A percentile compares a stretch with the other conserved stretches of the same genome.
Evolutionary conservation across 2,113 vertebrate species (phyloP).

Genomic region (Seriola dumerili): DNA sequence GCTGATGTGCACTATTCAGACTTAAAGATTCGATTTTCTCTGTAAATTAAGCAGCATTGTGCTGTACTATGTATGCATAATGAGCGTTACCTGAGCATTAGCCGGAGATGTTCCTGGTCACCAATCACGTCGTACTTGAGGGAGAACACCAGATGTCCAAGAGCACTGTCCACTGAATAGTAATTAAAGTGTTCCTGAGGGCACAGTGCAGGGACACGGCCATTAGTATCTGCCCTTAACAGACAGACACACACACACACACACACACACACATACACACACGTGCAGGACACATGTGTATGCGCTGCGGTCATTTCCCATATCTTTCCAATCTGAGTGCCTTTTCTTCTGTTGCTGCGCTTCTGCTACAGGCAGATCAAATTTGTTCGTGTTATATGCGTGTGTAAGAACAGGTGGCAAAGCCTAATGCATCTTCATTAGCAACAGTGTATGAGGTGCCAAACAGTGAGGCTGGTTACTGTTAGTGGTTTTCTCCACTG

Average conservation of each 20-base stretch:
- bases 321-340: neutral
- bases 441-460: conserved; percentile 29
- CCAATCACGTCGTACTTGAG: conserved; percentile 95
- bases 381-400: conserved; percentile 46
- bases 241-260: neutral
- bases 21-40: neutral
- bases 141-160: conserved; percentile 97
- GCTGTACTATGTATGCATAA: neutral
- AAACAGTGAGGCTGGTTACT: conserved; percentile 36
- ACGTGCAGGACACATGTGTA: neutral
- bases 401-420: conserved; percentile 55
- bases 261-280: conserved; percentile 19
- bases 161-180: conserved; percentile 92
- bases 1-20: conserved; percentile 1
- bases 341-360: conserved; percentile 14
- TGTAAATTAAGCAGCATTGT: neutral
- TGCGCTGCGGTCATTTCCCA: neutral
- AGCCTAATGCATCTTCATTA: conserved; percentile 66
- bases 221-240: conserved; percentile 53
- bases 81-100: conserved; percentile 90
- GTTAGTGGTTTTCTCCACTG: conserved; percentile 19
- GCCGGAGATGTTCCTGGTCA: conserved; percentile 95
- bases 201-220: conserved; percentile 54
- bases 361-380: conserved; percentile 14
- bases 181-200: conserved; percentile 98